Evolutionary conservation across 2,797 vertebrate species (phyloP), one percentile per base, ranked within the genome.

Genomic region (Oryzias dopingdopingensis): DNA sequence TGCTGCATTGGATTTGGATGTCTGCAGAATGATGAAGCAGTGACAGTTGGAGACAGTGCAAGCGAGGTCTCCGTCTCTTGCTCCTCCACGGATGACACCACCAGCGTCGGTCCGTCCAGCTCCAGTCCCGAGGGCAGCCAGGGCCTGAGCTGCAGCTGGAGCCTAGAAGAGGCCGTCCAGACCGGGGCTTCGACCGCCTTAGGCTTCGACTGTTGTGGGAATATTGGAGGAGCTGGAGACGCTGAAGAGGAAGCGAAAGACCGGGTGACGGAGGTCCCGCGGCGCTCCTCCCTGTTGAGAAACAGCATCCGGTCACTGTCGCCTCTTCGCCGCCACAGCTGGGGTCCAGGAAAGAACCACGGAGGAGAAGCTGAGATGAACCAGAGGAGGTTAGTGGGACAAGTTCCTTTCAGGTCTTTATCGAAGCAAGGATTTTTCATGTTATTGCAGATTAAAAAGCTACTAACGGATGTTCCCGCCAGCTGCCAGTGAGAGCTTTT

Each of bases 271-370:
- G 95, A 98, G n/a, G 96, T 95, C 52, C 14, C 89, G 0, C 79
- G 78, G 18, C 89, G 87, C 17, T 77, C 92, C 40, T 89, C 90
- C 0, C 79, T 93, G 18, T 65, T 94, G 17, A 83, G 92, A 24
- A 70, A 77, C 70, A 90, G 93, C 54, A 84, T 91, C 59, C 92
- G 95, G 49, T 95, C 96, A 0, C 81, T 94, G 44, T 98, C 96
- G 0, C 96, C 97, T 0, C 95, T 95, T 68, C 93, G 96, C 1
- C 92, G 97, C 42, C 96, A 99, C 87, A 99, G 96, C 76, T 99
- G 97, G 97, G 96, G 95, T 13, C 96, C 97, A 0, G 95, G 95
- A 1, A 98, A 96, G 80, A 95, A 96, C 2, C 75, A 82, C 81
- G 91, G 84, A 74, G 93, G 80, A 0, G 94, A 95, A 49, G 72